Percentiles rank a stretch among this genome's conserved stretches.
phyloP scores from a whole-genome alignment of 1,140 invertebrate species.

The Camponotus floridanus region DNA sequence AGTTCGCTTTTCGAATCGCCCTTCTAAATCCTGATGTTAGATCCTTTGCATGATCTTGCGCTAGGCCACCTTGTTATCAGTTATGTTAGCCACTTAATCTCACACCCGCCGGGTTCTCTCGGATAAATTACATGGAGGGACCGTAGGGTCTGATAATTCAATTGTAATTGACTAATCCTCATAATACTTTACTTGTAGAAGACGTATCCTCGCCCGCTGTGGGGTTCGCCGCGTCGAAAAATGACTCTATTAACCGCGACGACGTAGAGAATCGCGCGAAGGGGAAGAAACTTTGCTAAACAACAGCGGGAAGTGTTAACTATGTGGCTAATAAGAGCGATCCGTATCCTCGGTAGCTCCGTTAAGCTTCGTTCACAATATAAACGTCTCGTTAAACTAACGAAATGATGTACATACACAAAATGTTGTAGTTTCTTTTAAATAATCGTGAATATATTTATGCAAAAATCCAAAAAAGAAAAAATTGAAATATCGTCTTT shows the following conservation, averaged over 20 bases:
- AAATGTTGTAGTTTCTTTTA: background rate
- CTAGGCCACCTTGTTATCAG: conserved; percentile 25
- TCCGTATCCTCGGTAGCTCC: conserved; percentile 78
- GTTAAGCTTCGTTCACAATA: conserved; percentile 51
- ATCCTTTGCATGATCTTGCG: background rate
- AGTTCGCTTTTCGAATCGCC: background rate
- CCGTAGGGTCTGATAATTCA: conserved; percentile 82
- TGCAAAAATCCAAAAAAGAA: background rate
- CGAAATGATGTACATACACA: background rate
- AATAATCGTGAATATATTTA: background rate
- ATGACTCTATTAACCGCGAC: conserved; percentile 85
- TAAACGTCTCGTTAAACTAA: background rate
- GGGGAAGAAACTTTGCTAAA: conserved; percentile 82
- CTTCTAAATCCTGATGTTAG: conserved; percentile 6
- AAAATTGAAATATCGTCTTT: background rate
- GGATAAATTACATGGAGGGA: conserved; percentile 80
- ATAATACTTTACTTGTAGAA: conserved; percentile 73
- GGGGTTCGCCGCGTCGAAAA: conserved; percentile 81
- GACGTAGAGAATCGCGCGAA: conserved; percentile 75
- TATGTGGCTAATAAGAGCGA: conserved; percentile 83
- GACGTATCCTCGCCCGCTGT: conserved; percentile 76
- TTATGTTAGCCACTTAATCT: conserved; percentile 65
- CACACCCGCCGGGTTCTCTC: conserved; percentile 32
- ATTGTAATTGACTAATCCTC: conserved; percentile 86
- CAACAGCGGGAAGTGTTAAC: conserved; percentile 82